Evolutionary conservation across 35 echinoderm and acorn worm genomes (phyloP), one percentile per base, ranked within the genome.

Genomic region (Ptychodera flava): DNA sequence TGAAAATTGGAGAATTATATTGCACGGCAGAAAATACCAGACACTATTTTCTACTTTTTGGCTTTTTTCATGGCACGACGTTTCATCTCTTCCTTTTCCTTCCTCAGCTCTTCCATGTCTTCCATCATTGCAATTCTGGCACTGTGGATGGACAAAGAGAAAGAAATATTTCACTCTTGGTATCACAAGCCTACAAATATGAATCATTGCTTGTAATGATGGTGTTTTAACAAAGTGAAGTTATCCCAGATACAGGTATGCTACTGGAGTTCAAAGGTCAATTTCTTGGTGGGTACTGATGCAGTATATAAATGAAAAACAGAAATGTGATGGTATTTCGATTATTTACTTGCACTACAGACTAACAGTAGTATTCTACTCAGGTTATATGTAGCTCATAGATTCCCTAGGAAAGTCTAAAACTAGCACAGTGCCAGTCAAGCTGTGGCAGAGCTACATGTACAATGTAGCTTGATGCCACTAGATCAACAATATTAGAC

Each of bases 101-200:
- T 79, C 22, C 86, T 85, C 36, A 94, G 91, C 29, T 94, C 93
- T 79, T 94, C 93, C 35, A 94, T 29, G 77, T 94, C 93, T 78
- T 94, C 93, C 6, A 76, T 0, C 81, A 91, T 91, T 16, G 85
- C 93, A 34, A 94, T 85, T 75, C 93, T 85, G 30, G 89, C 14
- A 82, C 93, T 94, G 86, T 22, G 88, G 37, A 78, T 38, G 28
- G 52, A 79, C 28, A 27, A 6, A 33, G 32, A 75, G 16, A 86
- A 86, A 76, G 33, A 76, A 85, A 82, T 33, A 30, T 30, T 80
- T 2, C 12, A 2, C 1, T 30, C 30, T 80, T 80, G 12, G 12
- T 1, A 30, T 80, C 2, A 29, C 30, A 14, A 32, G n/a, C 30
- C 12, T 6, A 32, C 12, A 15, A 80, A 15, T 80, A 12, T 80